These are phyloP conservation scores for Opisthocomus hoazin DNA, from an alignment of 2,113 vertebrate genomes.

Conservation along the genomic window DNA sequence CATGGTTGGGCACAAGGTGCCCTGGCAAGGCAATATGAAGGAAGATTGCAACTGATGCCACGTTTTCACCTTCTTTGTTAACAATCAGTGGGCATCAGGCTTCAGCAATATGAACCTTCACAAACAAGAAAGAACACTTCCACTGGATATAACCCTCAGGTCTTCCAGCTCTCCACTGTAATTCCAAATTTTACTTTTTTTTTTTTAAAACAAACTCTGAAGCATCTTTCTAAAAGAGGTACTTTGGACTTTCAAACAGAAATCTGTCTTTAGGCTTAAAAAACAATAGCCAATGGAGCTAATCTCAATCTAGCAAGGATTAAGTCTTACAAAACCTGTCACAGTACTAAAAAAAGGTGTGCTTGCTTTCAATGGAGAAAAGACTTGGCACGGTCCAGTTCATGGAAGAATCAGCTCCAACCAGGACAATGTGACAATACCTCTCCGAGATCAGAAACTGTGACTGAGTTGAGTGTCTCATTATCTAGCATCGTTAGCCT, in stretches of 20 bases:
- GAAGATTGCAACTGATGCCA: background rate
- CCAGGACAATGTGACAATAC: background rate
- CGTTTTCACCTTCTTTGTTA: background rate
- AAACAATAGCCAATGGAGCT: background rate
- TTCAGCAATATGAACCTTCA: background rate
- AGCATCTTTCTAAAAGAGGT: background rate
- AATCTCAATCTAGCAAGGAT: background rate
- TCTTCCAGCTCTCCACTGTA: background rate
- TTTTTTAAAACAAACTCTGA: background rate
- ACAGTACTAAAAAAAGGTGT: background rate
- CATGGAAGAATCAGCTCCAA: background rate
- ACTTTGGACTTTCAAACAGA: background rate
- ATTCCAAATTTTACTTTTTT: background rate
- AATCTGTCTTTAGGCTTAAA: background rate
- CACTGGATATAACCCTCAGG: background rate
- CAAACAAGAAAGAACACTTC: background rate
- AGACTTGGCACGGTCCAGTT: background rate
- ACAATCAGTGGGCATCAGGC: background rate
- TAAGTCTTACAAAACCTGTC: background rate
- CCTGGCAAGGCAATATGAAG: background rate
- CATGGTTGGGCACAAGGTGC: background rate
- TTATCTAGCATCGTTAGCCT: background rate
- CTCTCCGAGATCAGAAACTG: background rate
- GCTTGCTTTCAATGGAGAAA: background rate
- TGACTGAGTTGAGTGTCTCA: rapidly evolving